A percentile compares a stretch with the other conserved stretches of the same genome.
These are phyloP conservation scores for Albula goreensis DNA, from an alignment of 2,113 vertebrate species.

Conservation along the genomic window DNA sequence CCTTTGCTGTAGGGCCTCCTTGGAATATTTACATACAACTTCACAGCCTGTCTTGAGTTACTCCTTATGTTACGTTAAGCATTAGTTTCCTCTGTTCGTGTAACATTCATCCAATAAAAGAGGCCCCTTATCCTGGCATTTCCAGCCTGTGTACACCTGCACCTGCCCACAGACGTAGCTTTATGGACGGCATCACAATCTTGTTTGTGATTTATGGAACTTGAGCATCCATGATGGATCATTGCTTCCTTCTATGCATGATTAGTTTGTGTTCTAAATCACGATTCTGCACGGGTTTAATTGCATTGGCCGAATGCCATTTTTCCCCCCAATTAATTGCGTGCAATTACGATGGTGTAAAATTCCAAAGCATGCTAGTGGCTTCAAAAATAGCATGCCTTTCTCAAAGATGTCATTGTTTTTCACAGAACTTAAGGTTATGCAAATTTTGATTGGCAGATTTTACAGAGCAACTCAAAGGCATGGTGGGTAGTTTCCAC, in stretches of 20 bases:
- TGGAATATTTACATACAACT: too few species aligned
- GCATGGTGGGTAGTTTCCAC: not conserved
- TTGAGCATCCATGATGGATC: constrained; percentile 19
- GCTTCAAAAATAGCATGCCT: not conserved
- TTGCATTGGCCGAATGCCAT: constrained; percentile 57
- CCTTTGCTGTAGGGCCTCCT: too few species aligned
- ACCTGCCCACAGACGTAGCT: not conserved
- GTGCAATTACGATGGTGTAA: constrained; percentile 5
- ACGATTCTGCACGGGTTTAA: constrained; percentile 49
- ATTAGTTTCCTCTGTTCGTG: too few species aligned
- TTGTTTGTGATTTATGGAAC: not conserved
- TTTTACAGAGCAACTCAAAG: not conserved
- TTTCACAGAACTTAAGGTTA: not conserved
- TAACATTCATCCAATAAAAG: too few species aligned
- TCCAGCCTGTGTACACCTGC: too few species aligned
- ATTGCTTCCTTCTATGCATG: constrained; percentile 40
- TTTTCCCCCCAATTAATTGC: constrained; percentile 34
- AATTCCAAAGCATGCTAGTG: not conserved
- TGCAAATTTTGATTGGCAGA: not conserved
- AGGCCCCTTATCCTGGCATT: too few species aligned
- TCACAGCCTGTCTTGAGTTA: too few species aligned
- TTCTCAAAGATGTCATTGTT: constrained; percentile 6
- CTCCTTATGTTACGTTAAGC: too few species aligned
- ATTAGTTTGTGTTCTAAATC: constrained; percentile 39
- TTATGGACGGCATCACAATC: constrained; percentile 15